A percentile compares a stretch with the other conserved stretches of the same genome.
These are phyloP conservation scores for Calonectris borealis DNA, from an alignment of 2,113 vertebrate species.

Conservation along the genomic window DNA sequence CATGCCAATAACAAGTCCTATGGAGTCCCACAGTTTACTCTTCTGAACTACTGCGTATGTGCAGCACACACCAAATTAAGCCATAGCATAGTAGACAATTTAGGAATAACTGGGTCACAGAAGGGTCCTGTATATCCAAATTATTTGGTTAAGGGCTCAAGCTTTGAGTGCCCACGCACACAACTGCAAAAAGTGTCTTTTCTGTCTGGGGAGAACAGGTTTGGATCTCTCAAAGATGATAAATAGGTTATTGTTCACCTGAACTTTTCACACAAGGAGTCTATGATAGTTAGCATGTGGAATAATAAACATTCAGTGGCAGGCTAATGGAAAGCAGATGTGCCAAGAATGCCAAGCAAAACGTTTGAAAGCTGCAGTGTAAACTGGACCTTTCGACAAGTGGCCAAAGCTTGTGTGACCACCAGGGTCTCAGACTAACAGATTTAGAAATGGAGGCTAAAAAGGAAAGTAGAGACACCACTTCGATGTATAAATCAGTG, in stretches of 20 bases:
- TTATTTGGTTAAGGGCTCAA: not conserved
- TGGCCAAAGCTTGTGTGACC: not conserved
- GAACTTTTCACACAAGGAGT: constrained; percentile 49
- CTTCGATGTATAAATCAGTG: not conserved
- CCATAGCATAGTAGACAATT: not conserved
- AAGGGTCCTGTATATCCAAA: not conserved
- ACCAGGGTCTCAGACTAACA: not conserved
- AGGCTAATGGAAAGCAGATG: constrained; percentile 64
- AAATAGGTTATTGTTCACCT: constrained; percentile 53
- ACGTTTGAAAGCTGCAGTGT: not conserved
- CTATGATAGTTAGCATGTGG: constrained; percentile 20
- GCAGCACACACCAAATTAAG: not conserved
- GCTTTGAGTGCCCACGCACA: not conserved
- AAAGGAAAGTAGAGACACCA: not conserved
- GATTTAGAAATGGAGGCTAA: not conserved
- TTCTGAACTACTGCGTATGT: not conserved
- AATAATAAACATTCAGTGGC: constrained; percentile 59
- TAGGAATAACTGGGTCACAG: not conserved
- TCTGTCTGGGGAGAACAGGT: not conserved
- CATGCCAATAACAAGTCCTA: not conserved
- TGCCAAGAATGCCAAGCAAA: constrained; percentile 31
- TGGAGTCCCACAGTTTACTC: not conserved
- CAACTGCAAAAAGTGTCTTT: not conserved
- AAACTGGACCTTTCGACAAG: not conserved
- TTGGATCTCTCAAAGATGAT: not conserved